A percentile compares a stretch with the other conserved stretches of the same genome.
phyloP scores from a whole-genome alignment of 2,113 vertebrate genomes.

The Otocyon megalotis region DNA sequence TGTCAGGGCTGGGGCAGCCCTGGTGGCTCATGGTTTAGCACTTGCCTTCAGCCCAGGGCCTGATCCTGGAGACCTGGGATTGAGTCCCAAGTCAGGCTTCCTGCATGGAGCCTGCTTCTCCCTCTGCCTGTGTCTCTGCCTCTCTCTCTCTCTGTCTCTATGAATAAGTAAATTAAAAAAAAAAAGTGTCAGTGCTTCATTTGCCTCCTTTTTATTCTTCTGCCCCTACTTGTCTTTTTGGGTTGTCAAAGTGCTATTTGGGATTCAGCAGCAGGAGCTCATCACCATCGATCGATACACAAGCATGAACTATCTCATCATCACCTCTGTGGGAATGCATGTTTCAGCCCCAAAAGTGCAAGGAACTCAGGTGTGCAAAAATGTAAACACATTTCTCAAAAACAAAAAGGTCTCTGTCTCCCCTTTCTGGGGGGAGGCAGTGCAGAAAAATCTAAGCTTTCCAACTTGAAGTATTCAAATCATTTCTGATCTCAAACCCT shows the following conservation, averaged over 20 bases:
- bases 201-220: neutral
- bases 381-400: neutral
- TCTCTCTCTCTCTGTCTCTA: too few relatives aligned
- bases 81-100: too few relatives aligned
- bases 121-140: too few relatives aligned
- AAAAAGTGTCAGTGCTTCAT: neutral
- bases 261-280: neutral
- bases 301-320: neutral
- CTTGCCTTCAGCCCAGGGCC: too few relatives aligned
- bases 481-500: constrained; percentile 10
- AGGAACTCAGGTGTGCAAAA: constrained; percentile 19
- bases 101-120: too few relatives aligned
- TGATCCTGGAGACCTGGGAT: too few relatives aligned
- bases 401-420: neutral
- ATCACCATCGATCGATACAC: neutral
- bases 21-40: too few relatives aligned
- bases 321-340: neutral
- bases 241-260: neutral
- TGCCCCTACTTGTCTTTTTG: neutral
- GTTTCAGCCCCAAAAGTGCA: neutral
- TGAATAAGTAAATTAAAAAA: too few relatives aligned
- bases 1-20: too few relatives aligned
- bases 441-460: neutral
- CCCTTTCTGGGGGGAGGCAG: neutral
- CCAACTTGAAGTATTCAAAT: neutral